Conservation (phyloP, 23 tunicate genomes). For the Diplosoma virens region DNA sequence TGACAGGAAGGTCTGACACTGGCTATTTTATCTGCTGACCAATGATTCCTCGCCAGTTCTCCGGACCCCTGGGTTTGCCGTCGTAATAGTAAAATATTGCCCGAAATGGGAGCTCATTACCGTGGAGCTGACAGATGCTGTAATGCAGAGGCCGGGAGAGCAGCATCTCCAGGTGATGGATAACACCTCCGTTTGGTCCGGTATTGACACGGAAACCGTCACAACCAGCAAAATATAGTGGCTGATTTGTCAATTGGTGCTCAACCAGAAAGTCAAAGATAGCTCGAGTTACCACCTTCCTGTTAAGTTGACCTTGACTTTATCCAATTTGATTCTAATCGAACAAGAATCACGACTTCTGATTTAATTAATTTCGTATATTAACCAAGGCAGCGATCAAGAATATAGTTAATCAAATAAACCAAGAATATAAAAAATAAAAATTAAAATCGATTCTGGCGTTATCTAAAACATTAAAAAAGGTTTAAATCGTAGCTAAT, state of each 20-base stretch:
- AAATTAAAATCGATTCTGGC: too few species aligned
- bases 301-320: too few species aligned
- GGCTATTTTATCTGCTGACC: conserved; percentile 12
- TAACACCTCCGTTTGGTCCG: conserved; percentile 1
- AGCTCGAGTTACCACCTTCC: background rate
- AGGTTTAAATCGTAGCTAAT: too few species aligned
- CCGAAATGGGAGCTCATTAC: conserved; percentile 8
- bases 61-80: conserved; percentile 3
- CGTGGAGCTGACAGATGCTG: conserved; percentile 15
- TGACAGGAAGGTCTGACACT: conserved; percentile 21
- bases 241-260: too few species aligned
- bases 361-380: too few species aligned
- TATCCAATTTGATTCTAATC: too few species aligned
- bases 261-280: conserved; percentile 11
- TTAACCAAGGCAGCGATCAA: too few species aligned
- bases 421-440: too few species aligned
- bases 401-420: too few species aligned
- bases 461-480: too few species aligned
- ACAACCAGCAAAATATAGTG: conserved; percentile 9
- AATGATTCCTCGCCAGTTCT: conserved; percentile 1
- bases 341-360: too few species aligned
- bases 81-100: conserved; percentile 11
- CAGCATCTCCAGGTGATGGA: conserved; percentile 11
- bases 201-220: background rate
- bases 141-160: background rate